phyloP scores from a whole-genome alignment of 2,888 invertebrate species.

The Epinotia brunnichana region DNA sequence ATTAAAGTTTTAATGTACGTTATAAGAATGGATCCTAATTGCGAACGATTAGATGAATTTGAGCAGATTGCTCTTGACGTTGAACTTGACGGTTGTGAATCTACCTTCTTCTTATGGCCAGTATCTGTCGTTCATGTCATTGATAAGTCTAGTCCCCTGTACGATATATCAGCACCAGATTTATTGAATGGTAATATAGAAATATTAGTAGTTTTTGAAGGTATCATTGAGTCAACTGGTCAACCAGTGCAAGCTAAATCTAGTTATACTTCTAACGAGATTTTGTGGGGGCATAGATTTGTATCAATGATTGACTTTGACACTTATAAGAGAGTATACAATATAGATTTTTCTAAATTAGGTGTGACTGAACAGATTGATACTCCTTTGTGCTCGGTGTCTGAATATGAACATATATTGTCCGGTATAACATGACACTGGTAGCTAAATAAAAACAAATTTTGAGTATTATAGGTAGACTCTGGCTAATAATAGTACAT shows the following conservation, averaged over 20 bases:
- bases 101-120: conserved; percentile 98
- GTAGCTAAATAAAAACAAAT: background rate
- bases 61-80: conserved; percentile 91
- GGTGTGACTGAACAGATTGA: conserved; percentile 93
- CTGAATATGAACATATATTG: conserved; percentile 79
- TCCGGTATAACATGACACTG: conserved; percentile 42
- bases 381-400: conserved; percentile 93
- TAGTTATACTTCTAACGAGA: conserved; percentile 91
- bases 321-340: conserved; percentile 87
- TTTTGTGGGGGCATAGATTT: conserved; percentile 94
- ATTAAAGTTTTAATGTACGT: conserved; percentile 94
- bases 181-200: conserved; percentile 93
- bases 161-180: conserved; percentile 94
- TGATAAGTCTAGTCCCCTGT: conserved; percentile 93
- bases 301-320: conserved; percentile 90
- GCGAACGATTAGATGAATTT: conserved; percentile 88
- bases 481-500: no score
- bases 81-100: conserved; percentile 92
- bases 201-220: conserved; percentile 94
- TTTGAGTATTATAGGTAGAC: no score
- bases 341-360: conserved; percentile 95
- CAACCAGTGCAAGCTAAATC: conserved; percentile 92
- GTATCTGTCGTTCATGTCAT: conserved; percentile 96
- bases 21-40: conserved; percentile 91
- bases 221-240: conserved; percentile 94